Conservation (phyloP, 2,888 invertebrate species). For the Drosophila leonis region DNA sequence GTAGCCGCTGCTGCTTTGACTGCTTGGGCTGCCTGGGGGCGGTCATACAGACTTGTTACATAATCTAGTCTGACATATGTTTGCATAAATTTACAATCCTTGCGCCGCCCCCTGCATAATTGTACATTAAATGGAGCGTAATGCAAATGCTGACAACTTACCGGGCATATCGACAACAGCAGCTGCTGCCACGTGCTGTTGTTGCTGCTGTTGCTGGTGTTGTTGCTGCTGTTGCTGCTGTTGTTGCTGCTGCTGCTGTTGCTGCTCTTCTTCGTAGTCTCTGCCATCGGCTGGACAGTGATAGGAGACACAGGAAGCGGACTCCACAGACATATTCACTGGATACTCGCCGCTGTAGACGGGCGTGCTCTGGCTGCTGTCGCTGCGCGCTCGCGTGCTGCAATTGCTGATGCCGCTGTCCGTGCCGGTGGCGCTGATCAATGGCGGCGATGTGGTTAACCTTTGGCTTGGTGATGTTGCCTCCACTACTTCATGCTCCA, state of each 20-base stretch:
- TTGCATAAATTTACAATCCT: constrained; percentile 70
- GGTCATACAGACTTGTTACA: constrained; percentile 60
- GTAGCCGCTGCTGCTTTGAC: constrained; percentile 10
- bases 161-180: constrained; percentile 53
- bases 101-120: constrained; percentile 60
- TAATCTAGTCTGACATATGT: constrained; percentile 77
- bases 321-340: constrained; percentile 79
- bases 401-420: constrained; percentile 82
- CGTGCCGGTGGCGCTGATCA: constrained; percentile 79
- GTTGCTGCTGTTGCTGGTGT: constrained; percentile 25
- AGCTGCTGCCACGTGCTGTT: constrained; percentile 28
- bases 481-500: constrained; percentile 44
- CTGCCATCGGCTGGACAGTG: constrained; percentile 71
- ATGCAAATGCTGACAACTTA: constrained; percentile 63
- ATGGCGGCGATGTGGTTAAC: constrained; percentile 77
- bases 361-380: constrained; percentile 80
- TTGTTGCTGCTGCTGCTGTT: constrained; percentile 25
- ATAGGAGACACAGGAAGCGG: constrained; percentile 75
- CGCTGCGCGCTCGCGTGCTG: constrained; percentile 72
- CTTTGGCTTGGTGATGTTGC: constrained; percentile 55
- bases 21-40: background rate
- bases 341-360: constrained; percentile 77
- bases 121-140: constrained; percentile 70
- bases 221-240: constrained; percentile 36
- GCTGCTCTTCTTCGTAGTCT: constrained; percentile 69